Evolutionary conservation across 1,140 invertebrate species (phyloP).

Genomic region (Ips nitidus): DNA sequence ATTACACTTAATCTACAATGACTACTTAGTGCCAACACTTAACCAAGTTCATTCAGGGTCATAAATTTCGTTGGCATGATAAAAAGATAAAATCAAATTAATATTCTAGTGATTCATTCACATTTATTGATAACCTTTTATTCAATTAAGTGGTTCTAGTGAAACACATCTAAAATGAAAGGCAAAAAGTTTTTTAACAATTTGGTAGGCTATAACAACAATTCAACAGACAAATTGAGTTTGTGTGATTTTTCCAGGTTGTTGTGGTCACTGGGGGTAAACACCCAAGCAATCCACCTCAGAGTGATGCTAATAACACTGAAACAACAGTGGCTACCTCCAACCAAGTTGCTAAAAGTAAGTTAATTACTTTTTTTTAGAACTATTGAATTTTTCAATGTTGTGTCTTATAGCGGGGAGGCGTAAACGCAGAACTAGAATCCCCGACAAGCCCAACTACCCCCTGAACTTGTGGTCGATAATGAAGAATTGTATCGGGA

Average conservation of each 20-base stretch:
- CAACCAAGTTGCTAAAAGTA: conserved; percentile 25
- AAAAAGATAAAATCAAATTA: no score
- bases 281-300: conserved; percentile 26
- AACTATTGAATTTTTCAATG: neutral
- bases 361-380: conserved; percentile 7
- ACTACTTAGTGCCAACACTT: no score
- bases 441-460: conserved; percentile 95
- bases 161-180: no score
- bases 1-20: no score
- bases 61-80: no score
- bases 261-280: conserved; percentile 45
- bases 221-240: no score
- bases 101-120: no score
- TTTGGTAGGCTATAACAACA: no score
- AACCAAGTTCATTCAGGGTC: no score
- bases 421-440: conserved; percentile 68
- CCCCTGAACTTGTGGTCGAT: conserved; percentile 97
- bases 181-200: no score
- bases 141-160: no score
- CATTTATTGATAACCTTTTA: no score
- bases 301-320: conserved; percentile 29
- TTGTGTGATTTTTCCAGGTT: conserved; percentile 36
- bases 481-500: conserved; percentile 99
- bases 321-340: conserved; percentile 28
- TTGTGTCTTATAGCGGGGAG: conserved; percentile 23